These are phyloP conservation scores for Cerceris ruficornis DNA, from an alignment of 2,888 invertebrate genomes.

Conservation along the genomic window DNA sequence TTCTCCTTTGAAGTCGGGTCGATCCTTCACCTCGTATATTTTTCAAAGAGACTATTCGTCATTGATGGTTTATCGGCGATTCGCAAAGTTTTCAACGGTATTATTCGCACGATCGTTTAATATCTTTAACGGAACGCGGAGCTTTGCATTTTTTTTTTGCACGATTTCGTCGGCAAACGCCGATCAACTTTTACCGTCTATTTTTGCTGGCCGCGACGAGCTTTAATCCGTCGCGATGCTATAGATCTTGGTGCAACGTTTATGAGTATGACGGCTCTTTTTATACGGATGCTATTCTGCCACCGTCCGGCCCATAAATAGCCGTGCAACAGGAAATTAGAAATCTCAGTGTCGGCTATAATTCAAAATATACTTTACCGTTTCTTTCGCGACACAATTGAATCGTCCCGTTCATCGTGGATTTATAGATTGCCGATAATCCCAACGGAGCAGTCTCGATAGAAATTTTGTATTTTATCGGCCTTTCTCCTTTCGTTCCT, in stretches of 20 bases:
- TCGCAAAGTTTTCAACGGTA: no score
- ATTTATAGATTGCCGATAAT: no score
- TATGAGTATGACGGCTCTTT: constrained; percentile 30
- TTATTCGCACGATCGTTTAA: no score
- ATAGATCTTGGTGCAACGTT: constrained; percentile 40
- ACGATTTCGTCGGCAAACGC: constrained; percentile 39
- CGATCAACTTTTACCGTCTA: constrained; percentile 43
- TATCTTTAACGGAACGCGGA: constrained; percentile 5
- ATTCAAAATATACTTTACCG: constrained; percentile 13
- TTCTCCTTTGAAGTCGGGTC: no score
- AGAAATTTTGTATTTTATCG: no score
- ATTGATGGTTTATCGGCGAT: no score
- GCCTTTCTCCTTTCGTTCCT: no score
- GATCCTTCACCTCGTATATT: no score
- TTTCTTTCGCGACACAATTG: constrained; percentile 8
- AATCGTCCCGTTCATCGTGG: no score
- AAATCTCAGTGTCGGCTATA: background rate
- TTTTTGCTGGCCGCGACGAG: constrained; percentile 38
- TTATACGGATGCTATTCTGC: background rate
- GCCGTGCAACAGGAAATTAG: constrained; percentile 11
- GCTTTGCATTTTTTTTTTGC: constrained; percentile 37
- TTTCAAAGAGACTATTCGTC: no score
- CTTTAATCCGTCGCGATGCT: constrained; percentile 14
- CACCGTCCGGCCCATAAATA: background rate
- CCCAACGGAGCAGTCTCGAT: no score